Evolutionary conservation across 2,797 vertebrate species (phyloP), one percentile per base, ranked within the genome.

Genomic region (Carapus acus): DNA sequence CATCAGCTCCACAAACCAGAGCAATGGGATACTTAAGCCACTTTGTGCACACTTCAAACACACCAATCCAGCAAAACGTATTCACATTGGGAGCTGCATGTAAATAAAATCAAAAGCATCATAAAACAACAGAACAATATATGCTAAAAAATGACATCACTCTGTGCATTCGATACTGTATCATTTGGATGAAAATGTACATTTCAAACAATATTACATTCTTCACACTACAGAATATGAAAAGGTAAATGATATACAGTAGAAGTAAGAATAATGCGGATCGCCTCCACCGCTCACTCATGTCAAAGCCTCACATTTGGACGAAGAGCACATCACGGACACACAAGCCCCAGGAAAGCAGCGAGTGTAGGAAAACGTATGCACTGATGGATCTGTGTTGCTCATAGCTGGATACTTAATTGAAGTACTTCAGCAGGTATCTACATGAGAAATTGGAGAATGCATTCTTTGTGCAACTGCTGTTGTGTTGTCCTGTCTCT

Each of bases 131-230:
- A 69, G 41, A 49, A 60, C 52, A 51, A 68, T 44, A 38, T 62
- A 67, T 69, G 57, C 50, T 62, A 49, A 64, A 73, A 67, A 48
- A 73, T 75, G 76, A 81, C 77, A 81, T 80, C 74, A 73, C 21
- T 71, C 76, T 74, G 77, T 80, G 79, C 65, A 2, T 41, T 62
- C 45, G 19, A 58, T 53, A 45, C 14, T 16, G 58, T 40, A 38
- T 71, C 47, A 29, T 58, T 54, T 54, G 42, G 34, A 75, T 49
- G 49, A 67, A 24, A 71, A 73, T 53, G 63, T 16, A 41, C 45
- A 57, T 48, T 65, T 15, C n/a, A 63, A 73, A 71, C 65, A 55
- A 54, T 36, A 46, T 13, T 21, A 70, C 49, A 56, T 40, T 64
- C 21, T 55, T 42, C 44, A 36, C 27, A 74, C 54, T 37, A 74